These are phyloP conservation scores for Lutraria lutraria DNA, from an alignment of 2,888 invertebrate species.

Conservation along the genomic window DNA sequence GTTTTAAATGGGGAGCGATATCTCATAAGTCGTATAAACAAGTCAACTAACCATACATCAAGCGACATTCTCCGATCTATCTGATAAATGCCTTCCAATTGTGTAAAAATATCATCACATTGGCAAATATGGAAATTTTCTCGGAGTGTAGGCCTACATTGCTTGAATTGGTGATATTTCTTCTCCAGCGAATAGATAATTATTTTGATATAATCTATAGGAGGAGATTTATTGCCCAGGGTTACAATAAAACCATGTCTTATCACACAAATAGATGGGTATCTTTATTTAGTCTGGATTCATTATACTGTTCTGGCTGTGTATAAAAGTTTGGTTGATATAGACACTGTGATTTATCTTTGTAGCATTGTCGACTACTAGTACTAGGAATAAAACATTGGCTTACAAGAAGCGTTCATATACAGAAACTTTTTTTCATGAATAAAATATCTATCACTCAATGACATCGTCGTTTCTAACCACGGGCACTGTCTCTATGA, in stretches of 20 bases:
- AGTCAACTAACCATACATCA: neutral
- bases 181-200: neutral
- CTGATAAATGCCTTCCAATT: neutral
- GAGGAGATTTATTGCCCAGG: neutral
- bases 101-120: slow-evolving; percentile 5
- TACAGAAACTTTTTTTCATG: too few species aligned
- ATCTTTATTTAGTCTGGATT: slow-evolving; percentile 14
- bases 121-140: slow-evolving; percentile 22
- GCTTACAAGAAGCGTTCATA: too few species aligned
- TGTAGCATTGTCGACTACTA: neutral
- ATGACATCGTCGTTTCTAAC: too few species aligned
- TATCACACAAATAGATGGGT: slow-evolving; percentile 22
- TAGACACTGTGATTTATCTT: neutral
- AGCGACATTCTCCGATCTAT: neutral
- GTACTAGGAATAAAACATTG: neutral
- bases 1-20: neutral
- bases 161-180: slow-evolving; percentile 6
- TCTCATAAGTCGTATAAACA: neutral
- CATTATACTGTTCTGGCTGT: neutral
- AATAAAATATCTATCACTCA: too few species aligned
- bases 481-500: too few species aligned
- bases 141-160: neutral
- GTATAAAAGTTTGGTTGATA: slow-evolving; percentile 1
- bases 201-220: slow-evolving; percentile 12
- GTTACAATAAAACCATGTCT: neutral